Evolutionary conservation across 2,888 invertebrate genomes (phyloP).

Genomic region (Platycheirus albimanus): DNA sequence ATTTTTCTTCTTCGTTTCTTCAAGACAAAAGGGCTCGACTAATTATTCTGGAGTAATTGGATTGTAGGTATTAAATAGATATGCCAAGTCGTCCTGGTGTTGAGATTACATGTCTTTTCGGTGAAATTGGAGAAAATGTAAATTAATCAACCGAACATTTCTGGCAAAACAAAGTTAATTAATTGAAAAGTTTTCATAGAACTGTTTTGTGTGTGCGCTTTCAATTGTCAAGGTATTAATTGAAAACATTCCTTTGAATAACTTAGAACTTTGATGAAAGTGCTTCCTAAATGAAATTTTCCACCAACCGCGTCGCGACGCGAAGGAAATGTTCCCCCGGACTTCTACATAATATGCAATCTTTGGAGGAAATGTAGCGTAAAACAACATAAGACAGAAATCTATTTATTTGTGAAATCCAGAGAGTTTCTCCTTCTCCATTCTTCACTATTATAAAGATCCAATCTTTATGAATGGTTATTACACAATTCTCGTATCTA

Average conservation of each 20-base stretch:
- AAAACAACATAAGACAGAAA: too few relatives aligned
- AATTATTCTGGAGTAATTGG: slow-evolving; percentile 14
- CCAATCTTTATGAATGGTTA: slow-evolving; percentile 28
- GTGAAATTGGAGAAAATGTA: background rate
- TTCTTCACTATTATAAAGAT: slow-evolving; percentile 1
- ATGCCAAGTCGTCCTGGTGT: slow-evolving; percentile 1
- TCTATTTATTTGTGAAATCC: too few relatives aligned
- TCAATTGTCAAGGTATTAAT: background rate
- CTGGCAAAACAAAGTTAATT: background rate
- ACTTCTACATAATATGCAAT: background rate
- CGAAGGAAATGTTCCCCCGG: background rate
- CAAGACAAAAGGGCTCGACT: background rate
- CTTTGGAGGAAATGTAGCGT: too few relatives aligned
- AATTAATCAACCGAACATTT: slow-evolving; percentile 20
- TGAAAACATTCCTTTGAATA: background rate
- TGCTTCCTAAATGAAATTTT: too few relatives aligned
- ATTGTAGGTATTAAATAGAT: background rate
- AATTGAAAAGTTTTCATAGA: slow-evolving; percentile 1
- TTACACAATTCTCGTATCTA: slow-evolving; percentile 16
- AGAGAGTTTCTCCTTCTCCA: too few relatives aligned
- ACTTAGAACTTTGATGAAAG: background rate
- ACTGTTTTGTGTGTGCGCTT: background rate
- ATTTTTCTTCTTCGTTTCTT: background rate
- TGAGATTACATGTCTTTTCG: background rate
- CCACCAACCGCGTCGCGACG: too few relatives aligned